phyloP scores from a whole-genome alignment of 2,113 vertebrate genomes.

The Cottus gobio region DNA sequence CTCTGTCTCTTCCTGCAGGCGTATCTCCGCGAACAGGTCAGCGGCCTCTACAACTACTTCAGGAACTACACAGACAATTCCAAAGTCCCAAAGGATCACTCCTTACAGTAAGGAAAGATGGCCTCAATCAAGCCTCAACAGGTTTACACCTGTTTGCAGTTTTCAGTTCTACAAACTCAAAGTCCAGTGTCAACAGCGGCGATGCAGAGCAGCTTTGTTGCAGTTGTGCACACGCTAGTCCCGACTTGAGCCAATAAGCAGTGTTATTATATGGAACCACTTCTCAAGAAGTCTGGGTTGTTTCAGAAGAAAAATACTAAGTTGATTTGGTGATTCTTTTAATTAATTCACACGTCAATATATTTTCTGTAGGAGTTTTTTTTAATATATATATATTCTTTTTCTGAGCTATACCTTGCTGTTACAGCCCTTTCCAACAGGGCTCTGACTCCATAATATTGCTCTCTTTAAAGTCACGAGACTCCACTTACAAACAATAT shows the following conservation, averaged over 20 bases:
- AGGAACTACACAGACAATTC: conserved; percentile 11
- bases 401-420: not conserved
- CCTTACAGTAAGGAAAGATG: conserved; percentile 85
- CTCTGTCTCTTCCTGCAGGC: conserved; percentile 72
- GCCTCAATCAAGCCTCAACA: not conserved
- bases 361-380: no score
- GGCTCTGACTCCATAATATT: not conserved
- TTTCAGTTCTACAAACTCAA: not conserved
- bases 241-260: not conserved
- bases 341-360: not conserved
- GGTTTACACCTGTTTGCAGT: not conserved
- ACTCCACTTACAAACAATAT: not conserved
- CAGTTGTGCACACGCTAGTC: no score
- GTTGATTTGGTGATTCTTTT: not conserved
- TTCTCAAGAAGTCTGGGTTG: not conserved
- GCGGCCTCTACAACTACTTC: conserved; percentile 77
- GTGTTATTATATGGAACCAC: not conserved
- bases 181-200: not conserved
- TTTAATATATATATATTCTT: no score
- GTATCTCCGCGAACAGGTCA: conserved; percentile 86
- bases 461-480: not conserved
- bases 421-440: not conserved
- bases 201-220: not conserved
- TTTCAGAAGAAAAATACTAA: not conserved
- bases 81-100: conserved; percentile 37